phyloP scores from a whole-genome alignment of 2,113 vertebrate species.

The Ramphastos sulfuratus region DNA sequence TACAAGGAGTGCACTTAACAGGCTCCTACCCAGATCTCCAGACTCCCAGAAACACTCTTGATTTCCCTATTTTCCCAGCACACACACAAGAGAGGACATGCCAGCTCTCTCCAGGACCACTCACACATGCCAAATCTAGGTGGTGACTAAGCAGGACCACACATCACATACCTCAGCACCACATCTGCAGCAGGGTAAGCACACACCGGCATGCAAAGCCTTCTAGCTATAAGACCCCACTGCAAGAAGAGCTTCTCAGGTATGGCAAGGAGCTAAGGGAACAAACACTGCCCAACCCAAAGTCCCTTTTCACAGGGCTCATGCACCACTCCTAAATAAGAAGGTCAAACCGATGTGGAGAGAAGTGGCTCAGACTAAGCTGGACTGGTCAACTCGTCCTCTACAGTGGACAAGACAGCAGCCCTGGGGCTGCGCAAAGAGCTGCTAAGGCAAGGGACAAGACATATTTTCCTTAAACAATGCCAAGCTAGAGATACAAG shows the following conservation, averaged over 20 bases:
- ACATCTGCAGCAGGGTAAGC: not conserved
- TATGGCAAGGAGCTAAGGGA: fast-evolving
- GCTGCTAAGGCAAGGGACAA: not conserved
- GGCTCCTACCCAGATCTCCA: not conserved
- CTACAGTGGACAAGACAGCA: not conserved
- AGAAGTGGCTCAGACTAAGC: not conserved
- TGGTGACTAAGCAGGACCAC: not conserved
- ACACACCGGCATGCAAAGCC: fast-evolving
- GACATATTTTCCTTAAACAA: not conserved
- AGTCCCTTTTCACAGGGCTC: not conserved
- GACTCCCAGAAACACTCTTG: not conserved
- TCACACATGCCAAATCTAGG: not conserved
- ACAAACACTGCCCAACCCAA: not conserved
- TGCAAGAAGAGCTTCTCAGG: not conserved
- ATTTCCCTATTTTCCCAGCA: not conserved
- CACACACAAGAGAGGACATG: fast-evolving
- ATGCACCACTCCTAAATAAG: not conserved
- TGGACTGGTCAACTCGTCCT: not conserved
- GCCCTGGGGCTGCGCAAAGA: not conserved
- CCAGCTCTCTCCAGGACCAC: not conserved
- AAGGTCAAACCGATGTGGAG: not conserved
- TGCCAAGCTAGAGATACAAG: not conserved
- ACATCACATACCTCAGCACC: fast-evolving
- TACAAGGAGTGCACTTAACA: not conserved
- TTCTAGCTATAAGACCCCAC: not conserved